Base-by-base conservation (phyloP, 1,140 invertebrate genomes). In the Pogonomyrmex barbatus region DNA sequence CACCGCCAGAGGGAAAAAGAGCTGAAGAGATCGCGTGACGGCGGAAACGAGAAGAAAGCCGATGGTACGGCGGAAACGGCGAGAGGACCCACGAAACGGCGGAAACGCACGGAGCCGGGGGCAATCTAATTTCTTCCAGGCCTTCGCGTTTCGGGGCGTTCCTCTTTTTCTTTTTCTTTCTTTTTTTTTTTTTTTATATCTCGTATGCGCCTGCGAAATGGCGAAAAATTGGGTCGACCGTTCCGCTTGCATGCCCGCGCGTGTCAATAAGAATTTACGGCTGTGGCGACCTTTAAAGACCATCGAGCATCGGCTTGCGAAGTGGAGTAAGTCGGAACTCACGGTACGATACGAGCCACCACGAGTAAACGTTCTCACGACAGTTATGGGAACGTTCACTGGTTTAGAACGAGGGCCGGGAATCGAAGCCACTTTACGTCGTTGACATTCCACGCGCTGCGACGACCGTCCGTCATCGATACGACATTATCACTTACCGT, bases 401-500 rank as follows among this genome's bases (percentile, higher is more conserved):
- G 87, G 60, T 71, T 71, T 58, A 42, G 39, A 87, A 77, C 71
- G 36, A 56, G 24, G 45, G 77, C 65, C 58, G 52, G 36, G 83
- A 87, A 82, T 86, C 84, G 76, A 76, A 85, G 85, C 73, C 79
- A 86, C 70, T 91, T 89, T 87, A 70, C 86, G 60, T 81, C 85
- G 89, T 67, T 92, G 91, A 92, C 91, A 92, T 92, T 92, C 91
- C 86, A 81, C 70, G 75, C 79, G 73, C 60, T 78, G 56, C 88
- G 60, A 68, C 73, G 77, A 63, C 71, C 78, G 73, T 60, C 85
- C 68, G 84, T 85, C 85, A 70, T 68, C 75, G 86, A 91, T 91
- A 87, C 54, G 24, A 87, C 87, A 89, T 91, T 90, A 91, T 90
- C 82, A 76, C 84, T 89, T 89, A 85, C 81, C 87, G 82, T 68